Base-by-base conservation (phyloP, 2,797 vertebrate genomes). In the Alca torda region DNA sequence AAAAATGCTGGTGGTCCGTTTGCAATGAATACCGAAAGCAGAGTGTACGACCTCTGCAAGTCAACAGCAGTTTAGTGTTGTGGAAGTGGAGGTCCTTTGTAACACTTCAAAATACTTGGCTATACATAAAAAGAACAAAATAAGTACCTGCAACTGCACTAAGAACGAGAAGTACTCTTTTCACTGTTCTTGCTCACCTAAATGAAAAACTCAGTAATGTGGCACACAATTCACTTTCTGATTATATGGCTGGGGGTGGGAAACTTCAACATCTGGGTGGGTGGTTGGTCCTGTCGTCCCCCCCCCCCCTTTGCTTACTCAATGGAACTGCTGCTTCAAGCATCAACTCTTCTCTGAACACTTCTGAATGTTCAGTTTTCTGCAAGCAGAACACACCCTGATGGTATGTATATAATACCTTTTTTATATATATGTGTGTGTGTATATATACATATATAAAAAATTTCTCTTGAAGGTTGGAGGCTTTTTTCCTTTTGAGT, bases 181-280 rank as follows among this genome's bases (percentile, higher is more conserved):
- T 65, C 13, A 18, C 16, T 43, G 14, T 26, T 82, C 54, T 72
- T 91, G 19, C 28, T 65, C 11, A 68, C 84, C 68, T 51, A 61
- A 81, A 84, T 35, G 1, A 70, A 51, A 69, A 90, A 23, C 19
- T 73, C 20, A 8, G 9, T 59, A 46, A 59, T 0, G 0, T 43
- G 35, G 17, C 11, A 57, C 24, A 50, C 19, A 68, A 69, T 26
- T 74, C 24, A 59, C 26, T 63, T 67, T 43, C 24, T 60, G 8
- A 39, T 56, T 39, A 19, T 10, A 31, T 1, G 46, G 31, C 0
- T 4, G 61, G 25, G 7, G 5, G 7, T 5, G 25, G 7, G 2
- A 23, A 87, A 1, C 17, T 65, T 45, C 15, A 54, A 3, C 12
- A 74, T 10, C 13, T 41, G 31, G 19, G 12, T 61, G 12, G 59